Percentiles rank a stretch among this genome's conserved stretches.
Evolutionary conservation across 2,113 vertebrate genomes (phyloP).

Genomic region (Pomatorhinus ruficollis): DNA sequence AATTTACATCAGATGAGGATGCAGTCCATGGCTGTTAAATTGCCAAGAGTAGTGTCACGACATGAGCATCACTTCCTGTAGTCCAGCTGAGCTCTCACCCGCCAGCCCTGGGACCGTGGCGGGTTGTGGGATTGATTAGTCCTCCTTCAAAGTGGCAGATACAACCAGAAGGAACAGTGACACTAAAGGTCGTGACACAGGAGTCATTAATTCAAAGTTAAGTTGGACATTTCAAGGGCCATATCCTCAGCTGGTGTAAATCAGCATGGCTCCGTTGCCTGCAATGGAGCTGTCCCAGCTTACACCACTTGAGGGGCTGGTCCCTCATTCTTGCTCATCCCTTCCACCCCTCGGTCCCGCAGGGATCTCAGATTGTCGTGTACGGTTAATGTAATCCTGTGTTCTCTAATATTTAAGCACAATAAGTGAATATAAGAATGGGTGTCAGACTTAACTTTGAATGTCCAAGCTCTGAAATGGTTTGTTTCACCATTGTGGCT

Average conservation of each 20-base stretch:
- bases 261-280: background rate
- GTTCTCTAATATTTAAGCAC: conserved; percentile 69
- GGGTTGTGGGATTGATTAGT: background rate
- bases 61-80: background rate
- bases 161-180: background rate
- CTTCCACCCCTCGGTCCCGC: conserved; percentile 10
- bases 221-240: conserved; percentile 63
- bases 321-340: conserved; percentile 64
- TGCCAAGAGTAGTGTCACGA: background rate
- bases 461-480: conserved; percentile 67
- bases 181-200: background rate
- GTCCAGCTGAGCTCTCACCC: background rate
- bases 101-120: background rate
- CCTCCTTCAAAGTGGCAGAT: background rate
- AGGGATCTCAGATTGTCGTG: conserved; percentile 52
- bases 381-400: conserved; percentile 53
- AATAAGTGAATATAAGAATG: conserved; percentile 68
- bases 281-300: conserved; percentile 50
- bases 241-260: conserved; percentile 65
- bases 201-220: conserved; percentile 65
- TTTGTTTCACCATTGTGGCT: conserved; percentile 71
- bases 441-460: conserved; percentile 72
- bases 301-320: conserved; percentile 69
- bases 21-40: background rate
- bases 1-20: conserved; percentile 61